Evolutionary conservation across 2,888 invertebrate genomes (phyloP), one percentile per base, ranked within the genome.

Genomic region (Drosophila setosimentum): DNA sequence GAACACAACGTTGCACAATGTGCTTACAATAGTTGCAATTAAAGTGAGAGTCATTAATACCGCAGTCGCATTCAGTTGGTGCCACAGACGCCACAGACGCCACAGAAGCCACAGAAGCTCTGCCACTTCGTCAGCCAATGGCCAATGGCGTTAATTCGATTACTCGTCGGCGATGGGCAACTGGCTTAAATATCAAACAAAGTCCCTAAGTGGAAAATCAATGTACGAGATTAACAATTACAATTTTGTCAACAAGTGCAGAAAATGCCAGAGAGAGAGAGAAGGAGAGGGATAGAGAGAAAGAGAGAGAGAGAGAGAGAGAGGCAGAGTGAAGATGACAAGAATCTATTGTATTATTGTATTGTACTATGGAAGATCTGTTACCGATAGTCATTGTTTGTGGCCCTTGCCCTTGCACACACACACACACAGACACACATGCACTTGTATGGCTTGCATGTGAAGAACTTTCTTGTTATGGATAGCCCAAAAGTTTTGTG

Each of bases 201-300:
- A 69, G 40, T 49, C 24, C 49, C 40, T 30, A 55, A 67, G 40
- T 73, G 61, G 63, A 81, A 85, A 83, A 89, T 89, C 85, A 89
- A 81, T 88, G 87, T 73, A 58, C 53, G 66, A 76, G 79, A 89
- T 89, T 82, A 84, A 86, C 85, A 86, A 83, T 87, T 81, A 85
- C 86, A 82, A 73, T 78, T 82, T 74, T 73, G 76, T 71, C 76
- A 75, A 74, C 80, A 71, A 73, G 73, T 68, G 74, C 33, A 40
- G 21, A 18, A 33, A 50, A 16, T 8, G 16, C n/a, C 24, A 27
- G 11, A n/a, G 18, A 24, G 18, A 13, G 33, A 30, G 54, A n/a
- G 51, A n/a, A 11, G 13, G 7, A 58, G 8, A 16, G 33, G 3
- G 33, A 16, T 1, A 18, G n/a, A 18, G 24, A 24, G 32, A 16